A percentile compares a stretch with the other conserved stretches of the same genome.
phyloP scores from a whole-genome alignment of 2,888 invertebrate genomes.

The Mallateleia sp. region DNA sequence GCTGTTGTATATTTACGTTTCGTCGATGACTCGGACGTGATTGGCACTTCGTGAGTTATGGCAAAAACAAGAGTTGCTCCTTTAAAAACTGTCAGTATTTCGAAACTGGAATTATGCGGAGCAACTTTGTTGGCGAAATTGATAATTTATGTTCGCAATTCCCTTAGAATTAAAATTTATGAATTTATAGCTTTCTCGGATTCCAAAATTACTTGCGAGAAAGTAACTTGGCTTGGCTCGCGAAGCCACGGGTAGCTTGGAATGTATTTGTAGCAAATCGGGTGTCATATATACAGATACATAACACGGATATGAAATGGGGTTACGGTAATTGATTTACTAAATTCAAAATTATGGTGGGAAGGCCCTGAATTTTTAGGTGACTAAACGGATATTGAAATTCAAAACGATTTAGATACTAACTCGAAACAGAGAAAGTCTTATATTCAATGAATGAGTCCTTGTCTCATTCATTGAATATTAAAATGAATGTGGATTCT shows the following conservation, averaged over 20 bases:
- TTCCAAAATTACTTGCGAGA: slow-evolving; percentile 1
- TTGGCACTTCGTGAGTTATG: neutral
- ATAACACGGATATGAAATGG: neutral
- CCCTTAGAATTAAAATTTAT: neutral
- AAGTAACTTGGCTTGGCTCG: slow-evolving; percentile 12
- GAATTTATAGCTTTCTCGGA: neutral
- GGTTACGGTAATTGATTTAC: neutral
- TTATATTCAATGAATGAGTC: no score
- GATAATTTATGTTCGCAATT: slow-evolving; percentile 9
- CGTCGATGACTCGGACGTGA: neutral
- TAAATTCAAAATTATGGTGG: slow-evolving; percentile 15
- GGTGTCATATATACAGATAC: neutral
- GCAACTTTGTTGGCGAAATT: slow-evolving; percentile 1
- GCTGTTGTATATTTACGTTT: slow-evolving; percentile 20
- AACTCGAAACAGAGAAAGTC: neutral
- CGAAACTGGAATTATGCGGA: slow-evolving; percentile 9
- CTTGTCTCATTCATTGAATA: neutral
- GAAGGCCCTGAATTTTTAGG: slow-evolving; percentile 12
- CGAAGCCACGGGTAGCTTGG: neutral
- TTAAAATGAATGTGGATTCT: neutral
- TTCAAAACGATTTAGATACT: slow-evolving; percentile 14
- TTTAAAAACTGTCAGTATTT: slow-evolving; percentile 26
- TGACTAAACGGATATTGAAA: no score
- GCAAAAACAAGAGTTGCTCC: slow-evolving; percentile 25
- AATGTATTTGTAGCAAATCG: slow-evolving; percentile 18